These are phyloP conservation scores for Osmoderma eremita DNA, from an alignment of 2,888 invertebrate species.

Conservation along the genomic window DNA sequence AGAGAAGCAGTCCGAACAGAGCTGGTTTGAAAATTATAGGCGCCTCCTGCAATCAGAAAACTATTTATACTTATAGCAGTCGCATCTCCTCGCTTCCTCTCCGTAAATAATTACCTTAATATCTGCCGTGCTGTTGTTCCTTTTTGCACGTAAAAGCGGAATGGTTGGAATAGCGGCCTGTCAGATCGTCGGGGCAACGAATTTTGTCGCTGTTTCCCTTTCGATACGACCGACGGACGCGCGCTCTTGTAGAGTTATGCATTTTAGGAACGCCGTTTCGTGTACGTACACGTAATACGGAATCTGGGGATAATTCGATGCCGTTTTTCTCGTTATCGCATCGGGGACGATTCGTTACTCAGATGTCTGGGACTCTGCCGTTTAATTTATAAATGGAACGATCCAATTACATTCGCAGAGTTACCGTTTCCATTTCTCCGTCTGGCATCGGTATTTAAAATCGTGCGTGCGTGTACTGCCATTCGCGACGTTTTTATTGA, in stretches of 20 bases:
- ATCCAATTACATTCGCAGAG: slow-evolving; percentile 24
- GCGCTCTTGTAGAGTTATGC: too few relatives aligned
- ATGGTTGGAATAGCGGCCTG: too few relatives aligned
- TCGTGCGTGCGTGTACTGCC: too few relatives aligned
- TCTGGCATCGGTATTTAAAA: slow-evolving; percentile 14
- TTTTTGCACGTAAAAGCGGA: too few relatives aligned
- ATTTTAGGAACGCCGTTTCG: slow-evolving; percentile 6
- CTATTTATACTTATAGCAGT: slow-evolving; percentile 8
- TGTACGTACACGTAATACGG: slow-evolving; percentile 1
- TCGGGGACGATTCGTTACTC: slow-evolving; percentile 7
- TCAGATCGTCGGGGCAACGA: too few relatives aligned
- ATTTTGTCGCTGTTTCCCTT: too few relatives aligned
- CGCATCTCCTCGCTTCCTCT: background rate
- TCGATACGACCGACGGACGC: too few relatives aligned
- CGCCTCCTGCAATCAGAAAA: slow-evolving; percentile 40
- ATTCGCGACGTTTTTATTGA: too few relatives aligned
- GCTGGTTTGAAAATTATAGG: slow-evolving; percentile 29
- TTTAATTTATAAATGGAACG: slow-evolving; percentile 16
- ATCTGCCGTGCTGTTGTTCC: background rate
- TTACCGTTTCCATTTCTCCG: slow-evolving; percentile 16
- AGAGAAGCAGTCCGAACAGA: background rate
- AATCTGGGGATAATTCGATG: slow-evolving; percentile 15
- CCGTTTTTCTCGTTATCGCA: slow-evolving; percentile 22
- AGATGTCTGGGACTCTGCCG: slow-evolving; percentile 14
- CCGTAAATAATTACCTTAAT: background rate